These are phyloP conservation scores for Monopis laevigella DNA, from an alignment of 2,888 invertebrate genomes.

Conservation along the genomic window DNA sequence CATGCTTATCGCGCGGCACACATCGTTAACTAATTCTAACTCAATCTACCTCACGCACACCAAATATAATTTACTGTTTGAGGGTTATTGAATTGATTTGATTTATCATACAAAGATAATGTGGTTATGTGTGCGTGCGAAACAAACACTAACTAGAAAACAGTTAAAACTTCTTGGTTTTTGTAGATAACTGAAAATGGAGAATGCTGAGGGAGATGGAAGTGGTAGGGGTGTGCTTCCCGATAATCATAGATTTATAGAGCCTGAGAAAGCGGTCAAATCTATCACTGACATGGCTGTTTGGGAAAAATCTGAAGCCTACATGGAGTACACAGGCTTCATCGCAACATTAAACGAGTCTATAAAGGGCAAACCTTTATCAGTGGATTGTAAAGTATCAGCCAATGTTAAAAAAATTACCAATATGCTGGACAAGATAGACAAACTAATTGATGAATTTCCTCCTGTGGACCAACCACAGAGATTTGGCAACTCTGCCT, in stretches of 20 bases:
- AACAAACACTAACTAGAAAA: too few species aligned
- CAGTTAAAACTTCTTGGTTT: too few species aligned
- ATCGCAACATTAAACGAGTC: conserved; percentile 87
- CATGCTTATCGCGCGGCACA: conserved; percentile 39
- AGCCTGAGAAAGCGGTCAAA: conserved; percentile 73
- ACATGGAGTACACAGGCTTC: conserved; percentile 88
- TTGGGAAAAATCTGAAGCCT: conserved; percentile 89
- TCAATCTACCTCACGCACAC: conserved; percentile 1
- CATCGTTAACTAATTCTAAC: conserved; percentile 10
- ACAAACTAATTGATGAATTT: conserved; percentile 78
- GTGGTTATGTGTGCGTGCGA: too few species aligned
- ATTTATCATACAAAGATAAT: too few species aligned
- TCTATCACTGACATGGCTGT: conserved; percentile 74
- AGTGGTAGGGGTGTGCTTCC: conserved; percentile 33
- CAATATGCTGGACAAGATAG: conserved; percentile 74
- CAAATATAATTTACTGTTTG: too few species aligned
- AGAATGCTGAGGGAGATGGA: conserved; percentile 44
- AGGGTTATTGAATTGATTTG: too few species aligned
- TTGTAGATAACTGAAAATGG: too few species aligned
- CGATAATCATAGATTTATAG: conserved; percentile 69
- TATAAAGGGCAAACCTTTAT: conserved; percentile 80
- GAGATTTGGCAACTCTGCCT: conserved; percentile 96
- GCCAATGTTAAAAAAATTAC: conserved; percentile 69
- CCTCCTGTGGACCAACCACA: conserved; percentile 94
- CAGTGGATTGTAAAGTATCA: conserved; percentile 71